These are phyloP conservation scores for Oreortyx pictus DNA, from an alignment of 2,797 vertebrate species.

Conservation along the genomic window DNA sequence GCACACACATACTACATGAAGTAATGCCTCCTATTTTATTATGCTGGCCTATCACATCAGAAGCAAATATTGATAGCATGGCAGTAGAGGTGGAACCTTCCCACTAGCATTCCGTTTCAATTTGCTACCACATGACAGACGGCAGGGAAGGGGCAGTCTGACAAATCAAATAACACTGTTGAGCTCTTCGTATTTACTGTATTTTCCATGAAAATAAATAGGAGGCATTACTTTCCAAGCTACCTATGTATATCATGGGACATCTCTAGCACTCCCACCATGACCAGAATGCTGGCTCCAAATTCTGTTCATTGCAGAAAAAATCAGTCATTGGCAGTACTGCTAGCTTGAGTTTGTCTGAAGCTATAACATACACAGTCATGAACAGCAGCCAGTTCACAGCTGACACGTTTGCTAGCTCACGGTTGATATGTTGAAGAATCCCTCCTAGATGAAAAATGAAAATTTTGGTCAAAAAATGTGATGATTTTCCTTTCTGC, in stretches of 20 bases:
- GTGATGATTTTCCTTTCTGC: background rate
- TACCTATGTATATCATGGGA: background rate
- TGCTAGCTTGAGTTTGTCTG: background rate
- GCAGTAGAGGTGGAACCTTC: background rate
- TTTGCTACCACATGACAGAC: background rate
- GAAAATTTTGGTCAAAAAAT: too few relatives aligned
- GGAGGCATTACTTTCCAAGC: background rate
- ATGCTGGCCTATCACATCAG: background rate
- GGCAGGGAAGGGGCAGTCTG: background rate
- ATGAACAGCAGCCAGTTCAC: background rate
- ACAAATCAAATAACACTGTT: background rate
- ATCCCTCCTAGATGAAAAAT: background rate
- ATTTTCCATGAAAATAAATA: background rate
- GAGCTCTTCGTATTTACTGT: background rate
- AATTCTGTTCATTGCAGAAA: background rate
- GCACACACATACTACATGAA: background rate
- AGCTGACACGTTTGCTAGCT: background rate
- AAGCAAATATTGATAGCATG: background rate
- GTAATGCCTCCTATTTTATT: background rate
- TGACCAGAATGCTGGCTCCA: background rate
- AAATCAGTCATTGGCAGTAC: background rate
- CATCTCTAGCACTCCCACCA: background rate
- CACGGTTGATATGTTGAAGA: background rate
- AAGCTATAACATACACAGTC: background rate
- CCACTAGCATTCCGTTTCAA: background rate